These are phyloP conservation scores for Pocota personata DNA, from an alignment of 2,888 invertebrate genomes.

Conservation along the genomic window DNA sequence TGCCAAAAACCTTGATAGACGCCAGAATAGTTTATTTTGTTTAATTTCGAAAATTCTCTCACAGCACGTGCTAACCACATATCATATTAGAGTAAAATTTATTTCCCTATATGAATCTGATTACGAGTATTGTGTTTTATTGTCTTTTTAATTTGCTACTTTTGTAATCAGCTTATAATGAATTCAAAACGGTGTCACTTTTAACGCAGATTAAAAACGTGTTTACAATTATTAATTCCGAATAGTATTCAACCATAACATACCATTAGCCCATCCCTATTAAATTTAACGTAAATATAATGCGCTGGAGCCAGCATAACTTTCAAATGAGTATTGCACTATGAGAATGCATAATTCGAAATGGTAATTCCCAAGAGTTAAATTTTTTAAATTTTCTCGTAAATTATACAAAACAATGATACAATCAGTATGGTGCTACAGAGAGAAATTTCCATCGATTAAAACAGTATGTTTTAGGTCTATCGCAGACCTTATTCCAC, in stretches of 20 bases:
- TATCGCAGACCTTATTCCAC: no score
- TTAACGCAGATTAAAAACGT: background rate
- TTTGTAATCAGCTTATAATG: background rate
- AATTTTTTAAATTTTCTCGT: no score
- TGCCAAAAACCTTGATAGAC: background rate
- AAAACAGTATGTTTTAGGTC: no score
- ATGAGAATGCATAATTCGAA: no score
- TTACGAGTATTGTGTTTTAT: background rate
- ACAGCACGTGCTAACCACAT: slow-evolving; percentile 1
- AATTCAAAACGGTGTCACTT: background rate
- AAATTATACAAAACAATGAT: no score
- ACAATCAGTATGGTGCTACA: no score
- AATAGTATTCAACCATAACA: background rate
- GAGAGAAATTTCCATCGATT: no score
- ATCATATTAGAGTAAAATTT: background rate
- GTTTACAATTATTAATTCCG: background rate
- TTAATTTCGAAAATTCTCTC: background rate
- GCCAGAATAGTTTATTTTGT: background rate
- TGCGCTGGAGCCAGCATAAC: background rate
- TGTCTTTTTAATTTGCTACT: background rate
- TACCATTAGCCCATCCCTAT: background rate
- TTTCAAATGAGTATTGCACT: background rate
- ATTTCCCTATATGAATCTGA: background rate
- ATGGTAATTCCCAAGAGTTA: no score
- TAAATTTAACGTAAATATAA: background rate